Conservation (phyloP, 2,113 vertebrate species). For the Circaetus cinerascens region DNA sequence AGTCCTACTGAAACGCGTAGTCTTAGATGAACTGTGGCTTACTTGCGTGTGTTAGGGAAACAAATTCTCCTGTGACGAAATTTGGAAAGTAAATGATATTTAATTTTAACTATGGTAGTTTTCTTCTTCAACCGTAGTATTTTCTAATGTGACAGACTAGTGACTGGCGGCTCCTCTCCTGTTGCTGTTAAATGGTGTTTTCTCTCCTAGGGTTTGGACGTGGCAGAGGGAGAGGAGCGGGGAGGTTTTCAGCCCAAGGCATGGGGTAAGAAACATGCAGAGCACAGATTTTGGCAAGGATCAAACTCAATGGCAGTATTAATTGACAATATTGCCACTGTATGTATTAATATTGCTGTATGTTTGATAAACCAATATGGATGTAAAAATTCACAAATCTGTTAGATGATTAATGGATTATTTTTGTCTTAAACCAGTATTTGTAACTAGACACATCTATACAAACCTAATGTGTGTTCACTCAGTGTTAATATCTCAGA, state of each 20-base stretch:
- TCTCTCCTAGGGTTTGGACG: constrained; percentile 81
- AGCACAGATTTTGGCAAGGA: not conserved
- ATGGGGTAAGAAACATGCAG: constrained; percentile 86
- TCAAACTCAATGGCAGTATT: not conserved
- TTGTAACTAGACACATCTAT: not conserved
- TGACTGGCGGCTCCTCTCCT: not conserved
- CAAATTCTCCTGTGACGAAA: not conserved
- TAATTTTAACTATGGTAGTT: not conserved
- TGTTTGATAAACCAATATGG: not conserved
- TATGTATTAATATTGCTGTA: not conserved
- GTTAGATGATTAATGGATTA: not conserved
- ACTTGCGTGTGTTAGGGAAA: not conserved
- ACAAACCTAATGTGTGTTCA: not conserved
- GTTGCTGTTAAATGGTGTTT: constrained; percentile 58
- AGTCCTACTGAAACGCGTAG: fast-evolving
- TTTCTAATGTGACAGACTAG: not conserved
- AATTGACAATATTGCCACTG: not conserved
- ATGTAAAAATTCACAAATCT: not conserved
- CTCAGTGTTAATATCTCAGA: not conserved
- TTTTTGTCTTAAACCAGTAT: not conserved
- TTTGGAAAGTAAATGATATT: not conserved
- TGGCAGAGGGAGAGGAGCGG: constrained; percentile 87
- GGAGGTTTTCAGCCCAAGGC: constrained; percentile 90
- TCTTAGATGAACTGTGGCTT: not conserved
- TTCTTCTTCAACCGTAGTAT: not conserved